These are phyloP conservation scores for Neoseiulus cucumeris DNA, from an alignment of 1,140 invertebrate genomes.

Conservation along the genomic window DNA sequence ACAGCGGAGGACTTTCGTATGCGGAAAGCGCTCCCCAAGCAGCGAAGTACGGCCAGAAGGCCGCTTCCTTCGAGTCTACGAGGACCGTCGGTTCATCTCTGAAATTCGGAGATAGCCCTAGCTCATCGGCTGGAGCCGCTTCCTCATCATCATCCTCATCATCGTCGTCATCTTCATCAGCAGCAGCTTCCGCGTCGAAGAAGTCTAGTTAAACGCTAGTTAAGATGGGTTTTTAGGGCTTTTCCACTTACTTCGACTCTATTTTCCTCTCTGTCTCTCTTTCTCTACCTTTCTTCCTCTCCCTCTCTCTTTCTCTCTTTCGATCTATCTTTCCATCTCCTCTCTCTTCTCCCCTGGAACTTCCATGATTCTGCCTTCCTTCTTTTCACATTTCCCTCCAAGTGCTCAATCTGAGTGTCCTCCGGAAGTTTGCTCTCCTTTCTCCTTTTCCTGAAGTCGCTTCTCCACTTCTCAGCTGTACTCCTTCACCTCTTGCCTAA, in stretches of 20 bases:
- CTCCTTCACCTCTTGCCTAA: no score
- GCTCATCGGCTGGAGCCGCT: not conserved
- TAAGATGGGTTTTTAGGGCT: not conserved
- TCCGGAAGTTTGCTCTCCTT: no score
- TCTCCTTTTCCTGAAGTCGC: no score
- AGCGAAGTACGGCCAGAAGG: not conserved
- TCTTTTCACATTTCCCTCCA: no score
- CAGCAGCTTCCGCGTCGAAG: not conserved
- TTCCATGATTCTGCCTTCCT: no score
- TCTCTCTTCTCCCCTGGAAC: no score
- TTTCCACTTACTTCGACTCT: not conserved
- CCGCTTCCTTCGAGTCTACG: not conserved
- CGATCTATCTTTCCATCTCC: not conserved
- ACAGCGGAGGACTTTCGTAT: not conserved
- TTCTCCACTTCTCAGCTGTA: no score
- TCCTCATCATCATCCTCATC: not conserved
- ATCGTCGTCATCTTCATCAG: not conserved
- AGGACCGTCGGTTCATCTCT: not conserved
- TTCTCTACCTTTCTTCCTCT: not conserved
- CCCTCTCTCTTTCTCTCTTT: not conserved
- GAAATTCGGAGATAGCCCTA: not conserved
- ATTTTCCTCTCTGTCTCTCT: not conserved
- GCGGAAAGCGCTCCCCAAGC: conserved; percentile 1
- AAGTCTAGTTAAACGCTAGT: not conserved
- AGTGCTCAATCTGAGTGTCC: no score